Percentiles rank a stretch among this genome's conserved stretches.
Evolutionary conservation across 2,888 invertebrate genomes (phyloP).

Genomic region (Oscheius sp.): DNA sequence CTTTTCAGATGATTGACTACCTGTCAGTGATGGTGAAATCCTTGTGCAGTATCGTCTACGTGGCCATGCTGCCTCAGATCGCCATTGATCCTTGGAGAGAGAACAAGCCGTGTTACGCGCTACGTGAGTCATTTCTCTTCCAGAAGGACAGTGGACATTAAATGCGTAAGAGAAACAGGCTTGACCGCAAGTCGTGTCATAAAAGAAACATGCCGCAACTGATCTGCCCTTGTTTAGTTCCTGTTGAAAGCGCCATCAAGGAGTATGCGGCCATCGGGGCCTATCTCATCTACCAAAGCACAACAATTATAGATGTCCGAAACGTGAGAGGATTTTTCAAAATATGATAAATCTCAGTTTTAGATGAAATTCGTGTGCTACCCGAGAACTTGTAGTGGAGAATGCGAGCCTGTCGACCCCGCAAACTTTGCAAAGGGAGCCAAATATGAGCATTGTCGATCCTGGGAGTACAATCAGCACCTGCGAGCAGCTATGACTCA

Average conservation of each 20-base stretch:
- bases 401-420: slow-evolving; percentile 69
- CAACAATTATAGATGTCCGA: slow-evolving; percentile 26
- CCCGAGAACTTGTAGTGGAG: slow-evolving; percentile 59
- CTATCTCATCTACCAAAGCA: slow-evolving; percentile 13
- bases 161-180: slow-evolving; percentile 19
- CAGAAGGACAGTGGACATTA: not conserved
- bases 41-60: slow-evolving; percentile 6
- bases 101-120: slow-evolving; percentile 10
- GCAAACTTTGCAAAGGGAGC: slow-evolving; percentile 59
- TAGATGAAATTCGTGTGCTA: slow-evolving; percentile 54
- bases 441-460: slow-evolving; percentile 53
- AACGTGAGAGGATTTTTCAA: slow-evolving; percentile 13
- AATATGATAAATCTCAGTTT: not conserved
- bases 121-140: slow-evolving; percentile 2
- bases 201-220: slow-evolving; percentile 19
- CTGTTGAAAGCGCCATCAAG: slow-evolving; percentile 22
- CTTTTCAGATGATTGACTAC: slow-evolving; percentile 12
- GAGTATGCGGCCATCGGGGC: slow-evolving; percentile 15
- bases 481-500: slow-evolving; percentile 8
- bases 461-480: slow-evolving; percentile 56
- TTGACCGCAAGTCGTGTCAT: slow-evolving; percentile 2
- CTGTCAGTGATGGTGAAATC: slow-evolving; percentile 14
- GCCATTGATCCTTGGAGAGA: slow-evolving; percentile 9
- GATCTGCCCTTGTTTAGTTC: slow-evolving; percentile 5
- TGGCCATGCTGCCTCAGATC: not conserved